Evolutionary conservation across 2,113 vertebrate genomes (phyloP).

Genomic region (Cichladusa arquata): DNA sequence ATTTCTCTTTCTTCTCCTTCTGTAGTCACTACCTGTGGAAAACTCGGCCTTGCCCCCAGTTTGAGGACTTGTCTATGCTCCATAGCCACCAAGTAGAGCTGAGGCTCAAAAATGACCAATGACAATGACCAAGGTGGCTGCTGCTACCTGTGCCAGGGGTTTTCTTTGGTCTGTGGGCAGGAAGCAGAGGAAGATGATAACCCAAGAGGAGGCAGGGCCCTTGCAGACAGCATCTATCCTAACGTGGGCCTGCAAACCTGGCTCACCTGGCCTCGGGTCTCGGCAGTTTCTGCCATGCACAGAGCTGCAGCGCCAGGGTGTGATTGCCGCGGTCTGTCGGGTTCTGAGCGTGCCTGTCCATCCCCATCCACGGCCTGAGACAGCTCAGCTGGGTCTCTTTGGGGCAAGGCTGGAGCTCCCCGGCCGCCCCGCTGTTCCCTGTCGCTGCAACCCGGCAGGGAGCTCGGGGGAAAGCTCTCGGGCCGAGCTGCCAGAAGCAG

Average conservation of each 20-base stretch:
- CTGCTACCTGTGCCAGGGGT: not conserved
- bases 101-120: not conserved
- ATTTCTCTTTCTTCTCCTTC: not conserved
- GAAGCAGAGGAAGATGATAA: not conserved
- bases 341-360: not conserved
- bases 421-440: not conserved
- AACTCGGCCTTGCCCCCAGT: not conserved
- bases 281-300: not conserved
- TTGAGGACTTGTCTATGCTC: not conserved
- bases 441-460: not conserved
- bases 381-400: fast-evolving
- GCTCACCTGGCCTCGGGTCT: not conserved
- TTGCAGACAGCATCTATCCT: not conserved
- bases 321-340: not conserved
- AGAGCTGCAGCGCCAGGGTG: fast-evolving
- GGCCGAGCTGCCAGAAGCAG: not conserved
- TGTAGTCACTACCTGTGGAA: not conserved
- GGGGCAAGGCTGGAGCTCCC: too few species aligned
- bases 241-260: not conserved
- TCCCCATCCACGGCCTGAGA: fast-evolving
- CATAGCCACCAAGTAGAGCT: not conserved
- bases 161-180: not conserved
- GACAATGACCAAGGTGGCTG: not conserved
- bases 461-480: fast-evolving
- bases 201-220: not conserved